Conservation (phyloP, 2,888 invertebrate species). For the Apomyelois bistriatella region DNA sequence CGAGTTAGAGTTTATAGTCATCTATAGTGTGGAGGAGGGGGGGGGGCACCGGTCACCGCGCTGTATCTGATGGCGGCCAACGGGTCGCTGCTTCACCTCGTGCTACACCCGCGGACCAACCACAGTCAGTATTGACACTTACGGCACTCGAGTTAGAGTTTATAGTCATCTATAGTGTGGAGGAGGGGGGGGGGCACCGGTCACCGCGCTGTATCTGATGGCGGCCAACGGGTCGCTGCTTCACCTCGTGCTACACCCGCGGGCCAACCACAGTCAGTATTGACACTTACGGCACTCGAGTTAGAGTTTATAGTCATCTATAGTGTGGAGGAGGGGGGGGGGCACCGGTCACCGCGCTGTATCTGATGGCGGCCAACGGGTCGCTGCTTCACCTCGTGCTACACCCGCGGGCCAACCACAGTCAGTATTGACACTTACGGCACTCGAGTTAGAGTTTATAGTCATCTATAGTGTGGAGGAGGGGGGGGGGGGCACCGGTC, state of each 20-base stretch:
- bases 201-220: conserved; percentile 94
- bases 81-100: conserved; percentile 92
- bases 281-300: too few species aligned
- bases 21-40: conserved; percentile 58
- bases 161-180: conserved; percentile 43
- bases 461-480: conserved; percentile 45
- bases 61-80: conserved; percentile 94
- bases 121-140: conserved; percentile 40
- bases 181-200: conserved; percentile 70
- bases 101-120: conserved; percentile 87
- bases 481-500: conserved; percentile 71
- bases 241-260: conserved; percentile 93
- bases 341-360: conserved; percentile 87
- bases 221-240: conserved; percentile 92
- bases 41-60: conserved; percentile 84
- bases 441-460: background rate
- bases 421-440: conserved; percentile 26
- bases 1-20: conserved; percentile 9
- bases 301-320: conserved; percentile 34
- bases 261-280: conserved; percentile 63
- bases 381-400: conserved; percentile 93
- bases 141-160: background rate
- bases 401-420: conserved; percentile 83
- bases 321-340: conserved; percentile 61
- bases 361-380: conserved; percentile 93